These are phyloP conservation scores for Drosophila aldrichi DNA, from an alignment of 2,888 invertebrate genomes.

Conservation along the genomic window DNA sequence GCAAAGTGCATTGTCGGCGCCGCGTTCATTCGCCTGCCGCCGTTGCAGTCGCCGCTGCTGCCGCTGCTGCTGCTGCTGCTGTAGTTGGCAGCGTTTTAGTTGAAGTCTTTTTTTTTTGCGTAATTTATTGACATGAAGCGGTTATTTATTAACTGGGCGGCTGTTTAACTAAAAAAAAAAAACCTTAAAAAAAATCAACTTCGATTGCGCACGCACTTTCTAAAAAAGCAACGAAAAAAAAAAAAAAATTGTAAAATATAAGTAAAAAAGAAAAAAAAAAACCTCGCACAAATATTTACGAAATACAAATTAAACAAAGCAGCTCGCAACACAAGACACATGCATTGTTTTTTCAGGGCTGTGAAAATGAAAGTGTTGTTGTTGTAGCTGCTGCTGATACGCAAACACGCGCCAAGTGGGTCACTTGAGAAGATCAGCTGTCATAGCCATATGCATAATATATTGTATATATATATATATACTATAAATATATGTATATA, in stretches of 20 bases:
- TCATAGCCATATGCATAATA: constrained; percentile 38
- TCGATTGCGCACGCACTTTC: constrained; percentile 78
- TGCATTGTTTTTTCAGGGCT: constrained; percentile 67
- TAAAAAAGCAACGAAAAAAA: constrained; percentile 59
- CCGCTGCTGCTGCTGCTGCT: constrained; percentile 10
- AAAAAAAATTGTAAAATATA: constrained; percentile 17
- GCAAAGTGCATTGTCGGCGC: constrained; percentile 84
- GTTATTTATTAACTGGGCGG: constrained; percentile 72
- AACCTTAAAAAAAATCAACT: constrained; percentile 33
- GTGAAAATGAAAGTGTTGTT: constrained; percentile 77
- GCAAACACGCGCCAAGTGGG: constrained; percentile 72
- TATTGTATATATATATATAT: constrained; percentile 6
- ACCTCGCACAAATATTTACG: constrained; percentile 68
- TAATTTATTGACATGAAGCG: constrained; percentile 77
- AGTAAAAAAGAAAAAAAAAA: constrained; percentile 26
- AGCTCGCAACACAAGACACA: constrained; percentile 64
- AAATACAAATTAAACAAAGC: constrained; percentile 69
- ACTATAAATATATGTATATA: not conserved
- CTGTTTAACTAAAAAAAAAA: constrained; percentile 57
- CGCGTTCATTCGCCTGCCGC: constrained; percentile 72
- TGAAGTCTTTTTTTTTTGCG: constrained; percentile 41
- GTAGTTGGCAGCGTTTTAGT: constrained; percentile 49
- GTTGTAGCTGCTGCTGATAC: constrained; percentile 53
- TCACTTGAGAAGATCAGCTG: constrained; percentile 81
- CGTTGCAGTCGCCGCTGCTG: constrained; percentile 8